Evolutionary conservation across 2,113 vertebrate genomes (phyloP), one percentile per base, ranked within the genome.

Genomic region (Calyptommatus sinebrachiatus): DNA sequence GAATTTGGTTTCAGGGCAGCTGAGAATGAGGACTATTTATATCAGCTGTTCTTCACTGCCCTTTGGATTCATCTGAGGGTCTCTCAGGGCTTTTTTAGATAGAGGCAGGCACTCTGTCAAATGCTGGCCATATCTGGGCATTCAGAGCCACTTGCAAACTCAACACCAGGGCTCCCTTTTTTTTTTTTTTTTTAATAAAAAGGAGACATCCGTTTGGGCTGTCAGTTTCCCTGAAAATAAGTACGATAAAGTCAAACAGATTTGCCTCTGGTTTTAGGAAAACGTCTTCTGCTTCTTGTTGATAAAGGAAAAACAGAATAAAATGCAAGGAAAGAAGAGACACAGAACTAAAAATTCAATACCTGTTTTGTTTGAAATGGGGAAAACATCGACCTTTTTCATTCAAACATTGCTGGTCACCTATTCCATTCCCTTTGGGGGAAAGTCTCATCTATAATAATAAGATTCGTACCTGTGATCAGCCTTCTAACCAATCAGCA

Each of bases 21-120:
- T 94, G 95, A 91, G 94, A 93, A 92, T 88, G 84, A 67, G 48
- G 83, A 62, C 91, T 95, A 94, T 95, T 94, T 92, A 91, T 94
- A 94, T 91, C 87, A 73, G 83, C 80, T 81, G 79, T 79, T 90
- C 83, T 88, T 48, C 3, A 0, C 81, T 79, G 48, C 67, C 53
- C 75, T 82, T 83, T 3, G 0, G 83, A 84, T 84, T 89, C 87
- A 76, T 83, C 61, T n/a, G 61, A 72, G 16, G 80, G 84, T 79
- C 76, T 79, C 73, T 70, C 68, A 69, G n/a, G 78, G 89, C 88
- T 86, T 91, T 89, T 94, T 89, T 92, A 91, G 92, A 85, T 76
- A 89, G 84, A n/a, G 65, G 6, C 18, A 26, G 12, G 87, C 67
- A 66, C 76, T 78, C 85, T 86, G 86, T 83, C 86, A 83, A 29